phyloP scores from a whole-genome alignment of 2,797 vertebrate species.

The Acanthiza pusilla region DNA sequence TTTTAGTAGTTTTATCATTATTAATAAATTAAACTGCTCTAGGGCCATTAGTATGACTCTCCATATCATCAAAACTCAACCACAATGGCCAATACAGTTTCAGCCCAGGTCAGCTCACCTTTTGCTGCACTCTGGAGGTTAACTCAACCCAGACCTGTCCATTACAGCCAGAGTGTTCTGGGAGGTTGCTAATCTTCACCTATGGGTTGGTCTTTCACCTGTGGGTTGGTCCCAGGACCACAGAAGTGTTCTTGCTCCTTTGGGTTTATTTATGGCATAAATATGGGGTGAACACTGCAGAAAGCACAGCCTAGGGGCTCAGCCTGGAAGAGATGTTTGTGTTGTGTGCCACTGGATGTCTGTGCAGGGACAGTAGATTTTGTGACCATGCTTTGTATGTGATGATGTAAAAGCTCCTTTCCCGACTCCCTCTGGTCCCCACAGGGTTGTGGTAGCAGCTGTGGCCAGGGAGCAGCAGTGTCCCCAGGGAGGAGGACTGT shows the following conservation, averaged over 20 bases:
- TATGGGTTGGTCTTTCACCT: neutral
- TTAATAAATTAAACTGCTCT: neutral
- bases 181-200: neutral
- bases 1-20: neutral
- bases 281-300: neutral
- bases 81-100: rapidly evolving
- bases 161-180: neutral
- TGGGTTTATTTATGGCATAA: neutral
- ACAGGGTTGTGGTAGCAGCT: neutral
- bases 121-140: neutral
- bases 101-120: neutral
- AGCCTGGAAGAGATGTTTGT: neutral
- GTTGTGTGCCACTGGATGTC: neutral
- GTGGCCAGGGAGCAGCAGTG: neutral
- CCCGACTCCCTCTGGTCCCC: neutral
- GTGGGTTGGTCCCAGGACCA: neutral
- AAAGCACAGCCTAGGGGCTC: neutral
- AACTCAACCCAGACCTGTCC: neutral
- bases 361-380: neutral
- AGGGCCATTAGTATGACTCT: neutral
- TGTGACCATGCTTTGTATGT: neutral
- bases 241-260: neutral
- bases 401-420: neutral
- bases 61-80: neutral
- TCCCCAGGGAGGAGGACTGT: neutral